These are phyloP conservation scores for Spilarctia lutea DNA, from an alignment of 2,888 invertebrate genomes.

Conservation along the genomic window DNA sequence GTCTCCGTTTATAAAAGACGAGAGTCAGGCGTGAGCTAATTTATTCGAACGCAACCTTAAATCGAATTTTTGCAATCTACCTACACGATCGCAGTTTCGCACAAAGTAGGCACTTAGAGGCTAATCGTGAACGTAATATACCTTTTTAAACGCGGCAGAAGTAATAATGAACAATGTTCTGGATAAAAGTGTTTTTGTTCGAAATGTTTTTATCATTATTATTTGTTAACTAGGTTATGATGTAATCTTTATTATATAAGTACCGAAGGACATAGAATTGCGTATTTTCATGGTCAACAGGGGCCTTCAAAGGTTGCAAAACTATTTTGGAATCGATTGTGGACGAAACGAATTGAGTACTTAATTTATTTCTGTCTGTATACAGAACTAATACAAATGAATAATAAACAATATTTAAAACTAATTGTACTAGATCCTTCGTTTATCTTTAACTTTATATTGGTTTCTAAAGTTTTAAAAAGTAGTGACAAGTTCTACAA, in stretches of 20 bases:
- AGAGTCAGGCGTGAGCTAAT: not conserved
- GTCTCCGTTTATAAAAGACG: not conserved
- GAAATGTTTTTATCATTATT: not conserved
- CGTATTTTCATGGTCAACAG: constrained; percentile 6
- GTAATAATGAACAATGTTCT: not conserved
- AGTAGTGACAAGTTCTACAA: not conserved
- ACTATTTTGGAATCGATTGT: constrained; percentile 24
- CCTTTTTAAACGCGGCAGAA: not conserved
- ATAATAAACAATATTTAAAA: not conserved
- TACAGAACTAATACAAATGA: constrained; percentile 11
- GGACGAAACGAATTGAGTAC: constrained; percentile 2
- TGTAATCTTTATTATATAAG: constrained; percentile 28
- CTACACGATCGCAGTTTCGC: not conserved
- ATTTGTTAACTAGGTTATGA: constrained; percentile 18
- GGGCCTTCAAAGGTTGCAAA: constrained; percentile 14
- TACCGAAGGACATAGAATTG: constrained; percentile 12
- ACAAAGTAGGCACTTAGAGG: not conserved
- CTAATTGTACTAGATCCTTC: constrained; percentile 5
- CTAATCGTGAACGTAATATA: not conserved
- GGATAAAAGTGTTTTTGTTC: not conserved
- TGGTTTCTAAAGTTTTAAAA: not conserved
- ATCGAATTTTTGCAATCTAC: not conserved
- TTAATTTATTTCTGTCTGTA: constrained; percentile 15
- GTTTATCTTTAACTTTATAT: not conserved
- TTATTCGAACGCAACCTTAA: not conserved